Conservation (phyloP, 1,140 invertebrate species). For the Hylaeus anthracinus region DNA sequence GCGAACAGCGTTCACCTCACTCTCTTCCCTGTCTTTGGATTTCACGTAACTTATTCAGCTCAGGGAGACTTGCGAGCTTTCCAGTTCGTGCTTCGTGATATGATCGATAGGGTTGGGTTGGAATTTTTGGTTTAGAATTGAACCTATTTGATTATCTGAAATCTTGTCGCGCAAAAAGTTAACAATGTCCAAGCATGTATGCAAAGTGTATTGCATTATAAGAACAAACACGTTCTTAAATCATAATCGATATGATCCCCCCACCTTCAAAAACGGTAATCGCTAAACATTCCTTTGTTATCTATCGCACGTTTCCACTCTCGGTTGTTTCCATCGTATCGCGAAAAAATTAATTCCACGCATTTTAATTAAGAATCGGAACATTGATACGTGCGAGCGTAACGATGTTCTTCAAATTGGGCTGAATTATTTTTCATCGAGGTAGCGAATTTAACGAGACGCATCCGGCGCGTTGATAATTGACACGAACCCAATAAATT, state of each 20-base stretch:
- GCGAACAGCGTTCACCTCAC: too few species aligned
- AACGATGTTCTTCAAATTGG: background rate
- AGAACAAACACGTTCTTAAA: too few species aligned
- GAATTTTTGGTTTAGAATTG: too few species aligned
- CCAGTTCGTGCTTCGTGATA: background rate
- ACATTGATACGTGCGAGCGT: background rate
- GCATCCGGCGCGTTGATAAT: conserved; percentile 40
- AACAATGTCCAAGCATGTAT: too few species aligned
- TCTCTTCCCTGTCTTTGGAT: background rate
- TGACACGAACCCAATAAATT: conserved; percentile 55
- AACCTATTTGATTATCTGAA: too few species aligned
- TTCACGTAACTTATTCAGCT: conserved; percentile 8
- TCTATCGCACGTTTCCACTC: background rate
- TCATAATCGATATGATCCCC: too few species aligned
- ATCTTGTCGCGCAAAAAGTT: too few species aligned
- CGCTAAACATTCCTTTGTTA: background rate
- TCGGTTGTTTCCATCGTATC: background rate
- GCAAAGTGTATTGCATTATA: too few species aligned
- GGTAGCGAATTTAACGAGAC: background rate
- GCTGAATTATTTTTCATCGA: conserved; percentile 19
- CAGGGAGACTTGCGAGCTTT: background rate
- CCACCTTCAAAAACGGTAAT: too few species aligned
- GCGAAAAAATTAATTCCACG: background rate
- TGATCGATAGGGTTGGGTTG: background rate
- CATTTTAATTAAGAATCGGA: background rate